Evolutionary conservation across 2,888 invertebrate genomes (phyloP), one percentile per base, ranked within the genome.

Genomic region (Rhingia rostrata): DNA sequence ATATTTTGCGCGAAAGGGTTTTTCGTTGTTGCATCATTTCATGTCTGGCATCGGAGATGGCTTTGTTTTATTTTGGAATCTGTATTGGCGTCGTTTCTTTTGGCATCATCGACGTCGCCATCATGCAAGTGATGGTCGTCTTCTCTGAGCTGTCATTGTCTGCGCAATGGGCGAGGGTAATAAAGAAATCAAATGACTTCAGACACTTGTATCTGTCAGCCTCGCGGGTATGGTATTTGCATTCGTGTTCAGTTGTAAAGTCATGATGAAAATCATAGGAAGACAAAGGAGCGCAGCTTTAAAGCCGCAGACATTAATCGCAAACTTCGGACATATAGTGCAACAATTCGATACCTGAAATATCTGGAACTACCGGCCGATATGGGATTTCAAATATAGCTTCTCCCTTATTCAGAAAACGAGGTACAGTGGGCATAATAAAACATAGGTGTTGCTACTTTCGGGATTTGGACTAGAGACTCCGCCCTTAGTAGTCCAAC

Each of bases 181-280:
- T 78, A 82, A 78, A 77, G 77, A 67, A 78, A 67, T 72, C 77
- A 77, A 72, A 61, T 82, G 77, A 67, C 60, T 49, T 82, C 67
- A 61, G 77, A 72, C 54, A 54, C 60, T 61, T 22, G 22, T 22
- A 22, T 72, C 43, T 47, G 22, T 6, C 43, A 47, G 12, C n/a
- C 30, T 10, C 22, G 22, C 12, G 33, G 41, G 9, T 10, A 30
- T 7, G 37, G 33, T 35, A 63, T 77, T 82, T 82, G 72, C 81
- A 81, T 81, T 54, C 32, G 41, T 70, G 75, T 74, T 70, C 69
- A 6, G 75, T 70, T 74, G 3, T 33, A 30, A 30, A 4, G 56
- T 35, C 22, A 22, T 22, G 22, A 22, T 22, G 22, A 22, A 22
- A 22, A n/a, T n/a, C n/a, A n/a, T n/a, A n/a, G n/a, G n/a, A n/a